Evolutionary conservation across 2,113 vertebrate genomes (phyloP).

Genomic region (Nyctibius bracteatus): DNA sequence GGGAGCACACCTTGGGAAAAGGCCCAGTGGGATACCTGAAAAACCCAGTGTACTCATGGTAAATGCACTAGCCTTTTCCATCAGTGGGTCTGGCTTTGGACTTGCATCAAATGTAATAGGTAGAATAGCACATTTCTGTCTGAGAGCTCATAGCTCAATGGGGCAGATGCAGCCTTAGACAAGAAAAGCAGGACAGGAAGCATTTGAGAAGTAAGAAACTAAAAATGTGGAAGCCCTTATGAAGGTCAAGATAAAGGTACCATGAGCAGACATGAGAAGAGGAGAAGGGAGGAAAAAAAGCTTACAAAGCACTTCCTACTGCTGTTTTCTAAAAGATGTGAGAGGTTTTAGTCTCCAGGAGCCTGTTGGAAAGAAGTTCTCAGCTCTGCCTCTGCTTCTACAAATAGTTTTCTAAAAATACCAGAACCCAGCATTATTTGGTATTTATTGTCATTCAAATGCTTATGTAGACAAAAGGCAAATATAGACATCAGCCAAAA

Average conservation of each 20-base stretch:
- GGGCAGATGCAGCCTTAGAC: not conserved
- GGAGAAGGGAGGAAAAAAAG: not conserved
- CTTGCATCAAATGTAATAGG: not conserved
- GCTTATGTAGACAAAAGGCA: not conserved
- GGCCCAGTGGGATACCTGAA: not conserved
- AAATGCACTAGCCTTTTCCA: not conserved
- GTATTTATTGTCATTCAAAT: slow-evolving; percentile 14
- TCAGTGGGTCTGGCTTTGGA: not conserved
- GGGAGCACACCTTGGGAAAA: not conserved
- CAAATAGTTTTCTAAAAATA: slow-evolving; percentile 43
- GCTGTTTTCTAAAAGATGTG: not conserved
- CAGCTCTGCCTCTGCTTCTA: not conserved
- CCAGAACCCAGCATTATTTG: not conserved
- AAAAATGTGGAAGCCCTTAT: not conserved
- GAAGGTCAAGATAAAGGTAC: not conserved
- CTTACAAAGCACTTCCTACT: not conserved
- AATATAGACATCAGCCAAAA: not conserved
- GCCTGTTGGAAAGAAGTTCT: not conserved
- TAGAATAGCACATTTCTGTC: not conserved
- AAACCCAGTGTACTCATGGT: fast-evolving
- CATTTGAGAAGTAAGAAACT: not conserved
- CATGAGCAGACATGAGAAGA: not conserved
- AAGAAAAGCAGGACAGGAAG: not conserved
- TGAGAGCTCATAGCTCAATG: not conserved
- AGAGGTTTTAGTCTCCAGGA: not conserved